Percentiles rank a stretch among this genome's conserved stretches.
phyloP scores from a whole-genome alignment of 2,797 vertebrate genomes.

The Tympanoctomys barrerae region DNA sequence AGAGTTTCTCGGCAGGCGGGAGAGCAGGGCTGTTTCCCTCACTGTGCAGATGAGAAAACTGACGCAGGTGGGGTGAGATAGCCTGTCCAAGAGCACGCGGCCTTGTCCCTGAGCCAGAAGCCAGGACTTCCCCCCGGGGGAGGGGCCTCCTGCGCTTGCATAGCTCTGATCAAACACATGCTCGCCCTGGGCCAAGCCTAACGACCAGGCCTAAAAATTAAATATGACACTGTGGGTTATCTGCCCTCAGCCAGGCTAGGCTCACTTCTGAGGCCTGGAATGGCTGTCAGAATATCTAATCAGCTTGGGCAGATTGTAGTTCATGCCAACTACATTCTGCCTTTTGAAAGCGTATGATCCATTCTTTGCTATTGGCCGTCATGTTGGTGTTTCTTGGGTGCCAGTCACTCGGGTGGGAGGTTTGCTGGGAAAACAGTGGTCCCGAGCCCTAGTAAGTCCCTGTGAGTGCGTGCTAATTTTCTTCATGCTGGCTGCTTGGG shows the following conservation, averaged over 20 bases:
- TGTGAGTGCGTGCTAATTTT: constrained; percentile 45
- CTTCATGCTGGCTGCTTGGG: neutral
- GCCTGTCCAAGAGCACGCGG: neutral
- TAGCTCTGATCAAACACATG: constrained; percentile 8
- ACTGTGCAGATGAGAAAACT: neutral
- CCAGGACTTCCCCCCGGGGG: neutral
- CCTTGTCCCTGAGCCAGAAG: constrained; percentile 21
- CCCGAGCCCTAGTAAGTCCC: neutral
- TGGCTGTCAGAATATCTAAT: constrained; percentile 44
- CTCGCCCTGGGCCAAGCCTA: neutral
- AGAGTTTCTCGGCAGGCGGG: neutral
- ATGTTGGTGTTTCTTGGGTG: neutral
- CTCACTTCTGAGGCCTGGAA: neutral
- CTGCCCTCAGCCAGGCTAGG: constrained; percentile 2
- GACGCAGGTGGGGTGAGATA: neutral
- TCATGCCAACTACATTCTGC: neutral
- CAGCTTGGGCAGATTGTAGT: neutral
- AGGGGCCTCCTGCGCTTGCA: neutral
- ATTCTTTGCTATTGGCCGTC: constrained; percentile 21
- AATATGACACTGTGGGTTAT: neutral
- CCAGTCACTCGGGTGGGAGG: neutral
- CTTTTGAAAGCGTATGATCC: neutral
- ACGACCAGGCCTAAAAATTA: constrained; percentile 51
- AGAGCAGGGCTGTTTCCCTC: neutral
- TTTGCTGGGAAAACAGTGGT: constrained; percentile 45